A percentile compares a stretch with the other conserved stretches of the same genome.
These are phyloP conservation scores for Choloepus didactylus DNA, from an alignment of 2,797 vertebrate species.

Conservation along the genomic window DNA sequence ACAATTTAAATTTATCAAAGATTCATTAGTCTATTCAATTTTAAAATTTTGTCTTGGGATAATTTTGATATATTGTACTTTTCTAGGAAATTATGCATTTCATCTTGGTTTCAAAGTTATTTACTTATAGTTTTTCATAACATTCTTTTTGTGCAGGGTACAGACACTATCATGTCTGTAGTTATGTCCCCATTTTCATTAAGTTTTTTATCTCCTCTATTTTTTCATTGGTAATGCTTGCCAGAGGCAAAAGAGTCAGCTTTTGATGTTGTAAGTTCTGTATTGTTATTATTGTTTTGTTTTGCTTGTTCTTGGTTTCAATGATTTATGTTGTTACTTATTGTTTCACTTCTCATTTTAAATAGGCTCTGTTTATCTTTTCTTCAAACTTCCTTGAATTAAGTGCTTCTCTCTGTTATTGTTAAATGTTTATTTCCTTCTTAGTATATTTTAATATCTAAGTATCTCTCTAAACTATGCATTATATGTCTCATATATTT, in stretches of 20 bases:
- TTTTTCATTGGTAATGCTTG: background rate
- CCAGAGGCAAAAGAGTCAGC: background rate
- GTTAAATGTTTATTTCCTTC: background rate
- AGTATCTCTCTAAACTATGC: background rate
- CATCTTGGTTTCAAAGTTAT: background rate
- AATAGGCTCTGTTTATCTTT: background rate
- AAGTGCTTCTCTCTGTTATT: background rate
- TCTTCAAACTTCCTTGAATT: background rate
- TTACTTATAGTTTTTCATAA: background rate
- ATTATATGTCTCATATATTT: background rate
- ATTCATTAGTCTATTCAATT: background rate
- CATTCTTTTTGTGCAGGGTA: background rate
- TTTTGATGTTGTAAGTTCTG: background rate
- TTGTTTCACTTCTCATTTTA: background rate
- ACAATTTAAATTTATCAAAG: background rate
- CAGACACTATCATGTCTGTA: too few species aligned
- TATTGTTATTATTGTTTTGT: background rate
- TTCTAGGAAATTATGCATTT: background rate
- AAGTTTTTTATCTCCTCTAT: background rate
- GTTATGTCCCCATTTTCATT: background rate
- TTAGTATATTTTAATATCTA: background rate
- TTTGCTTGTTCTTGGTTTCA: background rate
- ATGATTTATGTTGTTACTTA: background rate
- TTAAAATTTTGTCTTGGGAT: background rate
- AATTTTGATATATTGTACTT: background rate